These are phyloP conservation scores for Poeciliopsis infans DNA, from an alignment of 2,797 vertebrate genomes.

Conservation along the genomic window DNA sequence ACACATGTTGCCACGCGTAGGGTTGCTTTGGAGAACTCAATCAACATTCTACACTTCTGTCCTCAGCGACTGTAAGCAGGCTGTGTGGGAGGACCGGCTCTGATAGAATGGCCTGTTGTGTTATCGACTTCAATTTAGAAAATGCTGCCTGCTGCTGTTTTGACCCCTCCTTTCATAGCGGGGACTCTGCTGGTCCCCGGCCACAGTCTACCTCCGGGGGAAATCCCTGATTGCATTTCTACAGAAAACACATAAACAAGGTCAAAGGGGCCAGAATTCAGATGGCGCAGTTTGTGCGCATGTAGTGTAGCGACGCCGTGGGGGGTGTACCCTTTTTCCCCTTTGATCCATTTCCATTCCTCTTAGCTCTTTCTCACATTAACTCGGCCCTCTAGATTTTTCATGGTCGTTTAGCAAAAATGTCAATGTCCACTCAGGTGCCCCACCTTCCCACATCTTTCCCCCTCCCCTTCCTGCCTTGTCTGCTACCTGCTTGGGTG, in stretches of 20 bases:
- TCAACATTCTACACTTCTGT: slow-evolving; percentile 63
- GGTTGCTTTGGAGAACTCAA: slow-evolving; percentile 64
- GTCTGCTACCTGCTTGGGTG: slow-evolving; percentile 47
- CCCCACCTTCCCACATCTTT: slow-evolving; percentile 4
- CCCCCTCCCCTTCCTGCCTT: slow-evolving; percentile 19
- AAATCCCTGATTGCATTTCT: slow-evolving; percentile 68
- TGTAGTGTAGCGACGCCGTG: neutral
- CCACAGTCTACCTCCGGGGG: slow-evolving; percentile 60
- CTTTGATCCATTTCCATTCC: slow-evolving; percentile 20
- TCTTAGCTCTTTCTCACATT: slow-evolving; percentile 8
- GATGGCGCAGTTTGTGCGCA: neutral
- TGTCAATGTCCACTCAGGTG: slow-evolving; percentile 17
- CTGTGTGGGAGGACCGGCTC: slow-evolving; percentile 68
- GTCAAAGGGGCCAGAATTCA: slow-evolving; percentile 45
- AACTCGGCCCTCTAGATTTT: slow-evolving; percentile 9
- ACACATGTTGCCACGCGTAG: slow-evolving; percentile 50
- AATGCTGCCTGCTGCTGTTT: slow-evolving; percentile 69
- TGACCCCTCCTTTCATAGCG: slow-evolving; percentile 44
- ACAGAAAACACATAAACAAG: slow-evolving; percentile 72
- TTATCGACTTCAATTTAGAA: slow-evolving; percentile 84
- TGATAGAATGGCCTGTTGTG: slow-evolving; percentile 70
- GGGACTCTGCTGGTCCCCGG: slow-evolving; percentile 46
- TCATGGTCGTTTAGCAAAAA: slow-evolving; percentile 25
- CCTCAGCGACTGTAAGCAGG: slow-evolving; percentile 62
- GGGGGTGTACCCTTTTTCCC: neutral